Evolutionary conservation across 2,888 invertebrate genomes (phyloP).

Genomic region (Loripinus fragilis): DNA sequence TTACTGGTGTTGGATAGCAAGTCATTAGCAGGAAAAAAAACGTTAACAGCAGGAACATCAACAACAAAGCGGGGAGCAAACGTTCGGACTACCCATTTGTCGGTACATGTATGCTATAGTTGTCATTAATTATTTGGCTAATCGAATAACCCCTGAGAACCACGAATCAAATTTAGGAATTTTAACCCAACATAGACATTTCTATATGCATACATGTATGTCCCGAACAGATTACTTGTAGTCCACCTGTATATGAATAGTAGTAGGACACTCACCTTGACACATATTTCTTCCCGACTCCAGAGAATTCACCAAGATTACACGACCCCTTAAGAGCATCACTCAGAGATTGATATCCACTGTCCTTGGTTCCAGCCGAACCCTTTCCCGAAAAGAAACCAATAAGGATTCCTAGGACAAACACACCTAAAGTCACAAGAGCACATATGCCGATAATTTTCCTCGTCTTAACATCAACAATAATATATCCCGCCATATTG

Average conservation of each 20-base stretch:
- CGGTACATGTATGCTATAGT: no score
- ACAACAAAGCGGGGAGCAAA: no score
- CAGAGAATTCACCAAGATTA: not conserved
- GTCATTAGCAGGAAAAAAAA: no score
- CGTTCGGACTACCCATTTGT: no score
- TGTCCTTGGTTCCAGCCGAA: not conserved
- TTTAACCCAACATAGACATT: no score
- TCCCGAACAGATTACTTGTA: not conserved
- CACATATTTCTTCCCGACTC: conserved; percentile 21
- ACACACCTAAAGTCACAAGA: conserved; percentile 28
- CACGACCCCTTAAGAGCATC: conserved; percentile 5
- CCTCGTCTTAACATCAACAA: conserved; percentile 52
- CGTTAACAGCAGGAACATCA: no score
- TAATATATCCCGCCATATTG: conserved; percentile 57
- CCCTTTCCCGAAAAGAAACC: conserved; percentile 50
- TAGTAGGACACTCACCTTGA: not conserved
- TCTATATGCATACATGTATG: no score
- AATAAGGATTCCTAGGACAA: conserved; percentile 46
- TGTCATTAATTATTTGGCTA: no score
- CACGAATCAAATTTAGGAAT: no score
- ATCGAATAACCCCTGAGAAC: no score
- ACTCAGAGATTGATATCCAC: not conserved
- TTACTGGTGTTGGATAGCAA: no score
- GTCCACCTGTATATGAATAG: no score
- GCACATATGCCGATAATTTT: conserved; percentile 43